Base-by-base conservation (phyloP, 2,797 vertebrate species). In the Pangasius larnaudii region DNA sequence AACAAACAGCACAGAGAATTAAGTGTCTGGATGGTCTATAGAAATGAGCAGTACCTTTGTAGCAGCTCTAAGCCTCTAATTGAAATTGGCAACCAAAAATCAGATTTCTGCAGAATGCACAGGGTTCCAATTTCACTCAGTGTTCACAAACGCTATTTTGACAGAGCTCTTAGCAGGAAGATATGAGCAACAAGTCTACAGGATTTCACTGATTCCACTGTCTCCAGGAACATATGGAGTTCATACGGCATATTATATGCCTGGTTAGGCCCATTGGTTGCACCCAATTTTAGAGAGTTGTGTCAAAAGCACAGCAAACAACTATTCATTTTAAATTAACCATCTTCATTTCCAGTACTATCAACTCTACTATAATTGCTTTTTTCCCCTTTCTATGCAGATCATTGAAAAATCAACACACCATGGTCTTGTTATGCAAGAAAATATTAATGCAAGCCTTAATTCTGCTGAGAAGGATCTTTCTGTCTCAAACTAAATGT, bases 171-270 rank as follows among this genome's bases (percentile, higher is more conserved):
- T 59, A 36, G 72, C 36, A 71, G 72, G 22, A 24, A 78, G 51
- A 74, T 9, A 49, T 30, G 30, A 85, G 88, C 88, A 88, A 88
- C 88, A 88, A 72, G 88, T 88, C 27, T 22, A 59, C 51, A 61
- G 63, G 4, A 79, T 58, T 85, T 80, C 77, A 74, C 33, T 58
- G 53, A 86, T 74, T 85, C n/a, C 30, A 74, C 88, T 74, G 84
- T 53, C 77, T 74, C 53, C 9, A 42, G 77, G 78, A 88, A 81
- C 88, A 88, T 85, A 88, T 88, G 88, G 75, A 72, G 77, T 81
- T 79, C 77, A 74, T 88, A 81, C 27, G 46, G 75, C 24, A 39
- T 63, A 85, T 88, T 74, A 82, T 72, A 88, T 56, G 84, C 77
- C 84, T 81, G 65, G 75, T 85, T 88, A 88, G 33, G 56, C 56